These are phyloP conservation scores for Chaetodon trifascialis DNA, from an alignment of 2,113 vertebrate genomes.

Conservation along the genomic window DNA sequence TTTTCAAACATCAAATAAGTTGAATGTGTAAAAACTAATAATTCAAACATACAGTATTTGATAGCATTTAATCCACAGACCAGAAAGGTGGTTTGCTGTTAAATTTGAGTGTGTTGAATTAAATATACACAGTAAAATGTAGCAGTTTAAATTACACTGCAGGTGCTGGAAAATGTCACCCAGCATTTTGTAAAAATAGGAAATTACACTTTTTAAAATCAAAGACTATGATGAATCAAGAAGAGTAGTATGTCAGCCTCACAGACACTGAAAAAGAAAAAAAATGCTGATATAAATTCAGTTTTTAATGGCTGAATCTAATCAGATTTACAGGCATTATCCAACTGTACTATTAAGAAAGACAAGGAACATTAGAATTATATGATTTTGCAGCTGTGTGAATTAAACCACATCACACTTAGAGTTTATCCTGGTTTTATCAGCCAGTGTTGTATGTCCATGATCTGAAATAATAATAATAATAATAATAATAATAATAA, in stretches of 20 bases:
- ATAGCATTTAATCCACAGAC: background rate
- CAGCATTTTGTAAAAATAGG: background rate
- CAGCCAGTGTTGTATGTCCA: background rate
- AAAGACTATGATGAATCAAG: background rate
- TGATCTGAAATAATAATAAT: background rate
- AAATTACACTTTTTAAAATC: background rate
- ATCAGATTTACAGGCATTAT: background rate
- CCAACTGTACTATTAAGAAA: background rate
- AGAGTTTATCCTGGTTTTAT: background rate
- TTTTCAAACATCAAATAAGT: background rate
- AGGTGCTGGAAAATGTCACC: background rate
- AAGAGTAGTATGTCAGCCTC: background rate
- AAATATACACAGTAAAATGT: background rate
- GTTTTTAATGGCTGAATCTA: background rate
- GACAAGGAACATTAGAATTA: background rate
- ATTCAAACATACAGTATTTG: background rate
- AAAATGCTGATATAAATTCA: background rate
- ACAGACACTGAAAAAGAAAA: background rate
- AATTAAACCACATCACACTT: background rate
- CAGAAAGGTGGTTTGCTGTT: background rate
- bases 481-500: background rate
- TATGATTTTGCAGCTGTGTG: background rate
- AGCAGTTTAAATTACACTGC: background rate
- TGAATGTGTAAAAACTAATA: conserved; percentile 1
- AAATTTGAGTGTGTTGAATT: background rate